Evolutionary conservation across 92 coral and sea anemone species (phyloP).

Genomic region (Palythoa grandis): DNA sequence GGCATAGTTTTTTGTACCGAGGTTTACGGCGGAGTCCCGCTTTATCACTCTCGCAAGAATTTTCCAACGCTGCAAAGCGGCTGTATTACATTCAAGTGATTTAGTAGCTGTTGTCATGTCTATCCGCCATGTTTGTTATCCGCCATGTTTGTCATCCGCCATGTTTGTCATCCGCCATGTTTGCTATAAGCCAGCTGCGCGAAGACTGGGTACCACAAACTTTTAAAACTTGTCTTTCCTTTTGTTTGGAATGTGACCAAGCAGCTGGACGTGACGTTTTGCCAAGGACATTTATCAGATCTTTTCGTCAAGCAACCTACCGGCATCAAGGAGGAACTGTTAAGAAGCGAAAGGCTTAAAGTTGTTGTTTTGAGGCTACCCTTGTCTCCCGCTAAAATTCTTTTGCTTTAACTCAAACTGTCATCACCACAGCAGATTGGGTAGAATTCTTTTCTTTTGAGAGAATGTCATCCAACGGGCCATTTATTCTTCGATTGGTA

Average conservation of each 20-base stretch:
- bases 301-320: no score
- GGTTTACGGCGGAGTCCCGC: slow-evolving; percentile 2
- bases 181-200: background rate
- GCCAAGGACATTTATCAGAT: background rate
- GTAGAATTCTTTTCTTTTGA: background rate
- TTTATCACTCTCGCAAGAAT: slow-evolving; percentile 75
- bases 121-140: background rate
- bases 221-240: background rate
- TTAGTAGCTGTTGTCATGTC: slow-evolving; percentile 21
- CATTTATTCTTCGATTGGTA: slow-evolving; percentile 81
- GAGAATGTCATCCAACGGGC: slow-evolving; percentile 60
- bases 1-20: background rate
- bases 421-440: no score
- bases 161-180: background rate
- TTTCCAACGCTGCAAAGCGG: slow-evolving; percentile 61
- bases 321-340: no score
- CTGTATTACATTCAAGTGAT: background rate
- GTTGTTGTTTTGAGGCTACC: background rate
- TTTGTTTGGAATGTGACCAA: no score
- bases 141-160: slow-evolving; percentile 19
- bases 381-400: background rate
- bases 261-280: no score
- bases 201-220: slow-evolving; percentile 21
- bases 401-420: background rate
- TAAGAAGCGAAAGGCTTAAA: no score